Evolutionary conservation across 2,888 invertebrate genomes (phyloP), one percentile per base, ranked within the genome.

Genomic region (Leucoma salicis): DNA sequence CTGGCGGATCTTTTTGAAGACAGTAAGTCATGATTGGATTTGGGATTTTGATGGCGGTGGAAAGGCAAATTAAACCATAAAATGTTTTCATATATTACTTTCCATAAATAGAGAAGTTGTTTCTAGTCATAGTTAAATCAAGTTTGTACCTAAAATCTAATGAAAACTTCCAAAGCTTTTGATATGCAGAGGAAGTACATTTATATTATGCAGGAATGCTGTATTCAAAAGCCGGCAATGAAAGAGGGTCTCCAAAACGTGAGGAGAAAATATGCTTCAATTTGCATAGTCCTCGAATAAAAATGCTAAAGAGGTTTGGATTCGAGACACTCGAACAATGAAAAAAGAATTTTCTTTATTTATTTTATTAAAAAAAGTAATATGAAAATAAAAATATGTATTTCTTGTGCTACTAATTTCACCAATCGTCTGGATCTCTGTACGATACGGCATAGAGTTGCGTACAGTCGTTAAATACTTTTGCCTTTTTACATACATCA

Each of bases 381-480:
- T 12, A 29, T 25, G 10, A 29, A 29, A 7, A 29, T 29, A 29
- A 29, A 55, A 31, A 25, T 10, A 29, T 29, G 13, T 13, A 25
- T 25, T 25, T 18, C 2, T 2, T n/a, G 11, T 3, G 4, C 3
- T 3, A 27, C 2, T n/a, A 11, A 27, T 21, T 27, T 29, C 29
- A 29, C 29, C 29, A 29, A 5, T 70, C 71, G 3, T 83, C 77
- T 0, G 63, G 53, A 1, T 86, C 82, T 46, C 52, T 74, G 38
- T 77, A 85, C 0, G 86, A 80, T 8, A 89, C 81, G 0, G 81
- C 85, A 46, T 87, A 89, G 13, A 89, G 49, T 51, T 88, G 88
- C 7, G 88, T 89, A 44, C 88, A 89, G 24, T 89, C 88, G 45
- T 89, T 89, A 48, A 89, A 89, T 1, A 87, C 84, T 49, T 87